phyloP scores from a whole-genome alignment of 2,797 vertebrate species.

The Cyclura pinguis region DNA sequence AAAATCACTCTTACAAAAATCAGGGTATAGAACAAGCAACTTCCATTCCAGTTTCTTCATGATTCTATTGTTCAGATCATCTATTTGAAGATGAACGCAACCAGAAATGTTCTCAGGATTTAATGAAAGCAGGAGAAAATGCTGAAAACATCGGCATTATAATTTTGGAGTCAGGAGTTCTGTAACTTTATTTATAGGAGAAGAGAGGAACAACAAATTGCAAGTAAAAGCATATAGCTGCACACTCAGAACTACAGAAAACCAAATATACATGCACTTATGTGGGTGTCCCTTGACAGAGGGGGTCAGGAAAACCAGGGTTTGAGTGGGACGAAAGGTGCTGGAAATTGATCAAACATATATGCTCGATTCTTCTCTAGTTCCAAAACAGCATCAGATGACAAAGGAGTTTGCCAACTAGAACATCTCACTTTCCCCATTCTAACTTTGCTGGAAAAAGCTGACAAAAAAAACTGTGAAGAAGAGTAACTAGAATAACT shows the following conservation, averaged over 20 bases:
- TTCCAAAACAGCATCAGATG: slow-evolving; percentile 50
- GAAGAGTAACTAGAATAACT: slow-evolving; percentile 17
- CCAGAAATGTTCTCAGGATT: slow-evolving; percentile 64
- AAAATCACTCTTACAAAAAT: background rate
- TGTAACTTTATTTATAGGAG: slow-evolving; percentile 51
- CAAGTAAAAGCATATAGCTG: slow-evolving; percentile 41
- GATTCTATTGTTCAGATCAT: background rate
- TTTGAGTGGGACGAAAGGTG: slow-evolving; percentile 20
- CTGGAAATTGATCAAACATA: slow-evolving; percentile 51
- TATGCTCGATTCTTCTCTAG: slow-evolving; percentile 26
- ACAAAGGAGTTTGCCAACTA: slow-evolving; percentile 42
- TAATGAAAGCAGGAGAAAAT: slow-evolving; percentile 56
- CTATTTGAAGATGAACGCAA: slow-evolving; percentile 58
- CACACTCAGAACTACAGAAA: background rate
- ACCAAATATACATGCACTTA: background rate
- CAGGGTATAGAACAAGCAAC: background rate
- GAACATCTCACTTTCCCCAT: slow-evolving; percentile 8
- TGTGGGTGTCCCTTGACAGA: background rate
- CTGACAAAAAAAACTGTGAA: slow-evolving; percentile 11
- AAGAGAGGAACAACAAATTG: slow-evolving; percentile 49
- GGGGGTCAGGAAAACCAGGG: slow-evolving; percentile 21
- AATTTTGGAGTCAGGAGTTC: background rate
- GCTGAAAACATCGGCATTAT: slow-evolving; percentile 31
- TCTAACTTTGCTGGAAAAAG: slow-evolving; percentile 26
- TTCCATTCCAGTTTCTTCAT: slow-evolving; percentile 6